phyloP scores from a whole-genome alignment of 2,888 invertebrate species.

The Rhamnusium bicolor region DNA sequence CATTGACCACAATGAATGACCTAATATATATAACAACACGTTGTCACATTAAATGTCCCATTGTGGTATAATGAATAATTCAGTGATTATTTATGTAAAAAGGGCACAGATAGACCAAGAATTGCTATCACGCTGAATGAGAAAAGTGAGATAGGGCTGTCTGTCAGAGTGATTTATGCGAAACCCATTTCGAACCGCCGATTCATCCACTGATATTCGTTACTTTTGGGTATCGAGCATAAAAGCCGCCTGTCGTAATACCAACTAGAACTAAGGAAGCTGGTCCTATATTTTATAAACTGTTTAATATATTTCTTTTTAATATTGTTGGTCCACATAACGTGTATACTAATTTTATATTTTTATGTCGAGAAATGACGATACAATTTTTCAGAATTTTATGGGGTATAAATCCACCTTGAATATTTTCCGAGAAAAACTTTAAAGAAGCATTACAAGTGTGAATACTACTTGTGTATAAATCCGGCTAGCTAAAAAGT shows the following conservation, averaged over 20 bases:
- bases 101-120: constrained; percentile 60
- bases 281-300: constrained; percentile 27
- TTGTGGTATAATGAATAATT: constrained; percentile 64
- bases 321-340: background rate
- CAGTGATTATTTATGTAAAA: constrained; percentile 65
- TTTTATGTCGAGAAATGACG: too few species aligned
- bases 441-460: too few species aligned
- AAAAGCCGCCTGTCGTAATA: constrained; percentile 33
- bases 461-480: too few species aligned
- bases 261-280: constrained; percentile 26
- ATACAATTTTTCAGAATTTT: too few species aligned
- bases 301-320: constrained; percentile 15
- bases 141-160: constrained; percentile 68
- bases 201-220: constrained; percentile 57
- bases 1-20: background rate
- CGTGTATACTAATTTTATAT: background rate
- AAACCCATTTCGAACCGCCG: constrained; percentile 62
- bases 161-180: constrained; percentile 70
- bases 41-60: too few species aligned
- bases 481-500: too few species aligned
- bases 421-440: too few species aligned
- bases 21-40: too few species aligned
- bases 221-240: constrained; percentile 41
- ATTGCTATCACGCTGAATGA: constrained; percentile 58
- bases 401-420: too few species aligned